These are phyloP conservation scores for Baccha elongata DNA, from an alignment of 2,888 invertebrate genomes.

Conservation along the genomic window DNA sequence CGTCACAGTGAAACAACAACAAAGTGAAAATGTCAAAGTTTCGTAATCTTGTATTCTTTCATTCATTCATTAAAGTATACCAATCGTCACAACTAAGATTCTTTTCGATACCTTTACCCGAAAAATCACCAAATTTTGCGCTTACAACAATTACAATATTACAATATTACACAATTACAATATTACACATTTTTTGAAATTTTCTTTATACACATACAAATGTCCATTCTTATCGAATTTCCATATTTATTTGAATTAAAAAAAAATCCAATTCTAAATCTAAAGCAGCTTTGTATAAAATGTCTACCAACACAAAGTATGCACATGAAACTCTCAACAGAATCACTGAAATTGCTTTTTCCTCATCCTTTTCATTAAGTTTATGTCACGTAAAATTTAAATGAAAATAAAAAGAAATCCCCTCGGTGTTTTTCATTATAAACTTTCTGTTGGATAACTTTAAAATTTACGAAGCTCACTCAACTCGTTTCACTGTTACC, in stretches of 20 bases:
- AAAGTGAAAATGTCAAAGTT: no score
- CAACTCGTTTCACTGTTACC: conserved; percentile 30
- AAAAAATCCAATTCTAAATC: background rate
- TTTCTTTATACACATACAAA: no score
- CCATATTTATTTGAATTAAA: background rate
- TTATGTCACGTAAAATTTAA: conserved; percentile 51
- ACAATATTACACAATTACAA: no score
- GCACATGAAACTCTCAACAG: conserved; percentile 4
- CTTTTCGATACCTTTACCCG: no score
- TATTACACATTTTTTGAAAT: no score
- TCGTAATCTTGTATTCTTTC: no score
- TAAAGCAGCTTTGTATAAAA: background rate
- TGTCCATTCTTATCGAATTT: no score
- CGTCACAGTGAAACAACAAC: no score
- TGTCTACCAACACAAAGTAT: background rate
- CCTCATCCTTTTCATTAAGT: conserved; percentile 53
- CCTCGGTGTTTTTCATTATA: conserved; percentile 64
- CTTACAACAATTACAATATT: no score
- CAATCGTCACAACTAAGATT: no score
- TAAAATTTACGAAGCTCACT: conserved; percentile 43
- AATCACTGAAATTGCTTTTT: conserved; percentile 6
- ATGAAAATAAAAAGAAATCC: conserved; percentile 30
- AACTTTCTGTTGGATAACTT: conserved; percentile 51
- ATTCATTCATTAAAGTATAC: no score
- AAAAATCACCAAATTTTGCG: no score